Evolutionary conservation across 2,888 invertebrate species (phyloP), one percentile per base, ranked within the genome.

Genomic region (Amphipyra tragopoginis): DNA sequence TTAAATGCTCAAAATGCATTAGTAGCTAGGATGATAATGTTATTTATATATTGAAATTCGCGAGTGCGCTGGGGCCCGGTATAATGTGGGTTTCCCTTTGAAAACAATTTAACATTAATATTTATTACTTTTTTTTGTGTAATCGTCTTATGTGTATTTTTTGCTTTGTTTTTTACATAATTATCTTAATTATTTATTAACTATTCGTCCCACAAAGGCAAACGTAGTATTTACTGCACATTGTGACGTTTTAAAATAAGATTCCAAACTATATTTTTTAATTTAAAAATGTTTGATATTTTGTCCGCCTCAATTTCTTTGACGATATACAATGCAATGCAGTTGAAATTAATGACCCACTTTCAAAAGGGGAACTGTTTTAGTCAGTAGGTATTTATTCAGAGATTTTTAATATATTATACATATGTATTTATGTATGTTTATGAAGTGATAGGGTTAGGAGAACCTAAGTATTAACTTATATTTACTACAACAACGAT

Each of bases 381-480:
- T 54, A 34, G 33, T 50, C 40, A 40, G 13, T 66, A 47, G 26
- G 43, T 56, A 65, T 52, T 55, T 52, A 66, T 57, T 66, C 58
- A 36, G 51, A 65, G 56, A 66, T 65, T 44, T 43, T 26, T 45
- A 44, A 44, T 49, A 54, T 39, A 56, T 50, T 54, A 51, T 39
- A 47, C 9, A 52, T 65, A 44, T 52, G n/a, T 65, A 65, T 53
- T 42, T 48, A 21, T 56, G 14, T 56, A 57, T 45, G 8, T 50
- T 26, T 51, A 68, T 59, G 2, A 58, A 39, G 34, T 15, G 8
- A 66, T 66, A 66, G 21, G 42, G 34, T 45, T 52, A 57, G 44
- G 38, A 72, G 33, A 50, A 57, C 38, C 42, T 58, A 72, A 57
- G 58, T 66, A 72, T 67, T 59, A 55, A 38, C 39, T 48, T 40